Percentiles rank a stretch among this genome's conserved stretches.
phyloP scores from a whole-genome alignment of 2,113 vertebrate genomes.

The Larimichthys polyactis region DNA sequence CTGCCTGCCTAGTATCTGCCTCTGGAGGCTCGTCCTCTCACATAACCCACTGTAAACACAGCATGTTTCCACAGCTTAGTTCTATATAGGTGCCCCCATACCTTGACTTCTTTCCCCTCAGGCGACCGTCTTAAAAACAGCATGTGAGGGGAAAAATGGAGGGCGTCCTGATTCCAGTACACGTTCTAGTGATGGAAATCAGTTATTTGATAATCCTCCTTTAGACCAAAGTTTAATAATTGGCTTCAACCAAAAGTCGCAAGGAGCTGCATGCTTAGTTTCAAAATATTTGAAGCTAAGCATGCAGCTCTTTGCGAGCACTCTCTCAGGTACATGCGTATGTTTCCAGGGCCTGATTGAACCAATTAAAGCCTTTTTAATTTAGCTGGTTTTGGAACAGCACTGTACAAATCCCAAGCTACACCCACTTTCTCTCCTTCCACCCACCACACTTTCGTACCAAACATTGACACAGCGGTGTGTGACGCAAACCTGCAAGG shows the following conservation, averaged over 20 bases:
- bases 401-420: constrained; percentile 49
- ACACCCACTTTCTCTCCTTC: constrained; percentile 48
- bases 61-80: constrained; percentile 44
- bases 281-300: constrained; percentile 48
- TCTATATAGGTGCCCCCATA: constrained; percentile 22
- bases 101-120: constrained; percentile 14
- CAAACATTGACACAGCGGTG: constrained; percentile 66
- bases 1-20: constrained; percentile 21
- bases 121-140: background rate
- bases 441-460: constrained; percentile 44
- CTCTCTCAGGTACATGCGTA: constrained; percentile 20
- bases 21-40: constrained; percentile 46
- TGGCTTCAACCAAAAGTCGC: constrained; percentile 41
- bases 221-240: constrained; percentile 27
- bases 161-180: background rate
- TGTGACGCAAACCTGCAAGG: constrained; percentile 63
- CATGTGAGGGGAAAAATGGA: constrained; percentile 4
- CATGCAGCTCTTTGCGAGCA: constrained; percentile 14
- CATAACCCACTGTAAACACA: constrained; percentile 55
- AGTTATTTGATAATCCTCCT: constrained; percentile 10
- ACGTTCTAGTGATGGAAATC: constrained; percentile 36
- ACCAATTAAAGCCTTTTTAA: constrained; percentile 51
- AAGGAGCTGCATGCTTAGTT: too few species aligned
- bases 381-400: constrained; percentile 65
- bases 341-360: constrained; percentile 57